Conservation (phyloP, 2,113 vertebrate species). For the Haemorhous mexicanus region DNA sequence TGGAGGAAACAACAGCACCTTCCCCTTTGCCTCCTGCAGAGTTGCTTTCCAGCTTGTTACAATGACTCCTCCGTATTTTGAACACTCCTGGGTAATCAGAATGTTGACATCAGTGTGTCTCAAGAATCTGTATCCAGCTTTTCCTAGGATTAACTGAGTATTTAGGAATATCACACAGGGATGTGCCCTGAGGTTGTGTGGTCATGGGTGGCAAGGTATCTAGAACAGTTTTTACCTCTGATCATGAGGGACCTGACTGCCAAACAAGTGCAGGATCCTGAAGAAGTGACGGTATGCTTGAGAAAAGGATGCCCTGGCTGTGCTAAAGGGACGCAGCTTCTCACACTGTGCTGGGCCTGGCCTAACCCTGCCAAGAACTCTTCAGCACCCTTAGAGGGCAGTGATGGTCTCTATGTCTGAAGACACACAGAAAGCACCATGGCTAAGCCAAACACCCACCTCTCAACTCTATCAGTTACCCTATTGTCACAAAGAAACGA, state of each 20-base stretch:
- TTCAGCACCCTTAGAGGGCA: neutral
- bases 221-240: neutral
- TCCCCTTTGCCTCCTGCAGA: neutral
- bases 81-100: neutral
- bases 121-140: neutral
- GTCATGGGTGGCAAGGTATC: neutral
- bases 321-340: neutral
- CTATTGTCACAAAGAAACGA: neutral
- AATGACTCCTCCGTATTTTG: neutral
- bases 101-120: neutral
- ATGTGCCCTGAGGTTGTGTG: neutral
- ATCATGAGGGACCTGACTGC: neutral
- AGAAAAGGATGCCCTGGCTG: neutral
- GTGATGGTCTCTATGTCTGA: neutral
- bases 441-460: neutral
- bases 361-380: accelerated
- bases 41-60: neutral
- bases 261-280: neutral
- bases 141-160: neutral
- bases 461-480: neutral
- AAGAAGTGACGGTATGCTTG: neutral
- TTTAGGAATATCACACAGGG: neutral
- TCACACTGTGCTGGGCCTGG: accelerated
- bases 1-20: neutral
- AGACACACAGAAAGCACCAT: neutral